Evolutionary conservation across 2,888 invertebrate genomes (phyloP), one percentile per base, ranked within the genome.

Genomic region (Pegoplata infirma): DNA sequence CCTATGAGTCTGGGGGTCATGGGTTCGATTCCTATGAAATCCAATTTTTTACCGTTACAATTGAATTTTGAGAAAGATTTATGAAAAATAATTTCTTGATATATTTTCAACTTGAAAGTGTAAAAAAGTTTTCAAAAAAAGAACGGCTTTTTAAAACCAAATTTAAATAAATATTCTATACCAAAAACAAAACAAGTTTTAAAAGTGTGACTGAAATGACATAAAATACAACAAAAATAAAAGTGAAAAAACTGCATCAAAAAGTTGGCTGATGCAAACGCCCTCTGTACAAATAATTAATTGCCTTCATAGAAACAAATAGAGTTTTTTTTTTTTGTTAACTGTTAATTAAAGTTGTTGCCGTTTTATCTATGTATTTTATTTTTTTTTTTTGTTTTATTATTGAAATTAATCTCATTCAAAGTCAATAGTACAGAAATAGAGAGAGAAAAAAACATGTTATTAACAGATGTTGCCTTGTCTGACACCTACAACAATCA

Each of bases 391-490:
- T 12, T 64, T 58, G 55, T 47, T 12, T n/a, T 58, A 49, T 68
- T 68, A 77, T 73, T 68, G 58, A 68, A 78, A 78, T 74, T 74
- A 74, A 73, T 69, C 63, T 64, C 63, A 40, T 63, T 72, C 71
- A 64, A 73, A 78, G 73, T 51, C 73, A 64, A 53, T 44, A 32
- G 21, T 28, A 63, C n/a, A 28, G 40, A 46, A 51, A 55, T 21
- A 40, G 46, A 12, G 44, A n/a, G 8, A 6, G 36, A 23, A 53
- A 8, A 5, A 61, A 55, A 64, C 28, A 67, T 56, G 21, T 53
- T 58, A 23, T 32, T 8, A 61, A 69, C 66, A 79, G 59, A 69
- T 74, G 64, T 73, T 78, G 66, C 74, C 78, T 74, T 74, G 59
- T 69, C 49, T n/a, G 49, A 79, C 77, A 77, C 61, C 72, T 44